Evolutionary conservation across 2,113 vertebrate species (phyloP), one percentile per base, ranked within the genome.

Genomic region (Pseudorectes ferrugineus): DNA sequence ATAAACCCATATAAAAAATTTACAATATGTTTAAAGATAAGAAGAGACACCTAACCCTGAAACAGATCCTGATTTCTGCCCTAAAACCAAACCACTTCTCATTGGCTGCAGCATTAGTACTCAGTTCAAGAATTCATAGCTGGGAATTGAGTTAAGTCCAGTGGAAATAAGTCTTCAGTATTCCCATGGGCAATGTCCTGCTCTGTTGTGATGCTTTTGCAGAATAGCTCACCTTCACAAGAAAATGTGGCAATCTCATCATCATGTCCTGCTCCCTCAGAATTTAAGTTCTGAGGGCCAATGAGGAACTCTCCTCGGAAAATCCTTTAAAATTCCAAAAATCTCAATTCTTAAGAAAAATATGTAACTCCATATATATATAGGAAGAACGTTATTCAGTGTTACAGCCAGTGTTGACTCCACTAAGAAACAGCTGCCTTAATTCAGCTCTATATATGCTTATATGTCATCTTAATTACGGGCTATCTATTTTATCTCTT

Each of bases 351-450:
- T 78, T 31, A 33, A 46, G 23, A 73, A 66, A 78, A 81, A 26
- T 5, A 29, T 1, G 0, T 58, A n/a, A 63, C n/a, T 81, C 51
- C 7, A 18, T 24, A 9, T 14, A 36, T 9, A 14, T 1, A 1
- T 14, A 45, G 28, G 11, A 46, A 81, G 10, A 67, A 38, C 2
- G 2, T 61, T 49, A n/a, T 51, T 46, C 25, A 52, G n/a, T 33
- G 2, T 77, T 84, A 35, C 23, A 89, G 42, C 6, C 38, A 29
- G 2, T 28, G 42, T 35, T 62, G 17, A 74, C 55, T 67, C 51
- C 10, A 21, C 77, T 49, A 70, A 49, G 65, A 58, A 71, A 16
- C 16, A 92, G 14, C 29, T 75, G 38, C 51, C 48, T 49, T 81
- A 58, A 38, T 81, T 84, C 33, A 62, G 11, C 16, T 71, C 23